A percentile compares a stretch with the other conserved stretches of the same genome.
phyloP scores from a whole-genome alignment of 2,888 invertebrate genomes.

The Laspeyria flexula region DNA sequence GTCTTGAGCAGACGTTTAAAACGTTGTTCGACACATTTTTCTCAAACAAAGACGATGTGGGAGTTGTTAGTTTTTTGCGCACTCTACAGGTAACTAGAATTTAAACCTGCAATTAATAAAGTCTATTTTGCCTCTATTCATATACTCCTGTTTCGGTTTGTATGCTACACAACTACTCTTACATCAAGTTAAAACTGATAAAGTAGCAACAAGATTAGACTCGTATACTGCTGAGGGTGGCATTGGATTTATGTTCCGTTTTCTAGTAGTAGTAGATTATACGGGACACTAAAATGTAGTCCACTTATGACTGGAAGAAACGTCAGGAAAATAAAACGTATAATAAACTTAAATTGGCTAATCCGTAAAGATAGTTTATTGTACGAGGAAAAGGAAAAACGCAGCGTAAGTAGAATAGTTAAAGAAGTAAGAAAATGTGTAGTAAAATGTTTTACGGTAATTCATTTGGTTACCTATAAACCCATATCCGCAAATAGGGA shows the following conservation, averaged over 20 bases:
- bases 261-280: conserved; percentile 7
- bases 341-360: conserved; percentile 2
- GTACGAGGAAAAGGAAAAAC: neutral
- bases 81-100: too few species aligned
- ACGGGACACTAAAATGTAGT: conserved; percentile 10
- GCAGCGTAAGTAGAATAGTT: conserved; percentile 1
- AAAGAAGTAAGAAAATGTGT: neutral
- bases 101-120: too few species aligned
- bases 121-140: too few species aligned
- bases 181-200: conserved; percentile 36
- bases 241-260: conserved; percentile 26
- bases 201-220: conserved; percentile 31
- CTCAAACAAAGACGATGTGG: too few species aligned
- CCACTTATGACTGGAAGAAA: conserved; percentile 6
- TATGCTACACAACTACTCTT: conserved; percentile 34
- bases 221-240: conserved; percentile 20
- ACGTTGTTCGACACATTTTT: too few species aligned
- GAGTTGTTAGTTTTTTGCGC: too few species aligned
- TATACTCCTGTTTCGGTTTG: too few species aligned
- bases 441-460: conserved; percentile 4
- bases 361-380: conserved; percentile 3
- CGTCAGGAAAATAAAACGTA: conserved; percentile 1
- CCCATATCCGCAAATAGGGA: neutral
- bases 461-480: neutral
- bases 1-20: too few species aligned